These are phyloP conservation scores for Brachypalpus laphriformis DNA, from an alignment of 2,888 invertebrate species.

Conservation along the genomic window DNA sequence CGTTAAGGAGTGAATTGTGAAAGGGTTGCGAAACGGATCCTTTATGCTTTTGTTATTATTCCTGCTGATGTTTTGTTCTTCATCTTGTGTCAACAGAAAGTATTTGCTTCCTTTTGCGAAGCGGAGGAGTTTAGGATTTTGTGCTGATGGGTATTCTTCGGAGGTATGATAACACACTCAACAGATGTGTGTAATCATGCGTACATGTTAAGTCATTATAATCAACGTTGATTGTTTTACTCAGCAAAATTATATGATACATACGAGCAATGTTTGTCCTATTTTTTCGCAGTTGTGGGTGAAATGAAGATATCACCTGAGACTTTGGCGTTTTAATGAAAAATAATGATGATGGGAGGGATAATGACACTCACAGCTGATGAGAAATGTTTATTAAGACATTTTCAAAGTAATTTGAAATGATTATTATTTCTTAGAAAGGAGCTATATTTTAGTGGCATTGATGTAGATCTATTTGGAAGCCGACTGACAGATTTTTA, in stretches of 20 bases:
- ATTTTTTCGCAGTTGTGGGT: not conserved
- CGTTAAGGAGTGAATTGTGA: not conserved
- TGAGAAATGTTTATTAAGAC: conserved; percentile 5
- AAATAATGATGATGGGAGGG: conserved; percentile 21
- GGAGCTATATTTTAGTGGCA: not conserved
- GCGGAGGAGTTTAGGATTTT: not conserved
- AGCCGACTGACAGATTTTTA: not conserved
- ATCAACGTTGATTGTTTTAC: conserved; percentile 60
- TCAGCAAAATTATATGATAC: not conserved
- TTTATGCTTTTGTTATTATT: conserved; percentile 34
- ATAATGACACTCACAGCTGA: conserved; percentile 1
- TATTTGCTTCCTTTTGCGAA: not conserved
- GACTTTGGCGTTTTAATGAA: conserved; percentile 21
- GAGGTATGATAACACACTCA: conserved; percentile 35
- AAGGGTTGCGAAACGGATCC: conserved; percentile 10
- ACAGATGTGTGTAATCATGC: conserved; percentile 61
- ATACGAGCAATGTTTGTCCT: not conserved
- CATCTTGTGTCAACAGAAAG: conserved; percentile 46
- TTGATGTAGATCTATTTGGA: not conserved
- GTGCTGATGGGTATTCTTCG: not conserved
- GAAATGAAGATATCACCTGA: not conserved
- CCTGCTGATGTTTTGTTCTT: conserved; percentile 43
- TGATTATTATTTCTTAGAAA: not conserved
- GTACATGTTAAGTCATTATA: conserved; percentile 57
- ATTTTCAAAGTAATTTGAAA: conserved; percentile 36